Conservation (phyloP, 2,888 invertebrate species). For the Ochropleura leucogaster region DNA sequence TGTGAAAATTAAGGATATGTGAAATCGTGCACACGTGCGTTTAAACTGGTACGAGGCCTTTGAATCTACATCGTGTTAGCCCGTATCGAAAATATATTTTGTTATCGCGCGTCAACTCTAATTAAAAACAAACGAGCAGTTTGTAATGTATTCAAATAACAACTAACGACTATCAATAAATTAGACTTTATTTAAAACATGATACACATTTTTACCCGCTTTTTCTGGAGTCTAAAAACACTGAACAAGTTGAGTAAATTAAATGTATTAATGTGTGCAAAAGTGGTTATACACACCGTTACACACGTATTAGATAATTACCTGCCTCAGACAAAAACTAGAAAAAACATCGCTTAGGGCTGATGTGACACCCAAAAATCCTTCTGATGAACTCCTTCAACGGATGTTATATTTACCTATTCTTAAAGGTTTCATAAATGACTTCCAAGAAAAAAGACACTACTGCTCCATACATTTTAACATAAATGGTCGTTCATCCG, state of each 20-base stretch:
- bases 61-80: constrained; percentile 37
- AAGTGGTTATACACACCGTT: background rate
- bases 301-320: background rate
- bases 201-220: background rate
- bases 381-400: background rate
- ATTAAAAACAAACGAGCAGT: constrained; percentile 25
- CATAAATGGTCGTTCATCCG: background rate
- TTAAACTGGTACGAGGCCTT: constrained; percentile 46
- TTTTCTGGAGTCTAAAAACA: background rate
- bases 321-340: background rate
- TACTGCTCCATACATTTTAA: background rate
- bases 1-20: constrained; percentile 39
- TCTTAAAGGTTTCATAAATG: background rate
- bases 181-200: background rate
- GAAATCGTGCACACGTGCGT: constrained; percentile 38
- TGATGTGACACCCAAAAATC: background rate
- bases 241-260: background rate
- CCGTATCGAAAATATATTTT: constrained; percentile 27
- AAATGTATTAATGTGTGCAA: background rate
- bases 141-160: constrained; percentile 7
- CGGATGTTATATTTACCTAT: background rate
- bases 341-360: background rate
- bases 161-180: background rate
- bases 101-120: constrained; percentile 5
- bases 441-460: background rate